These are phyloP conservation scores for Eira barbara DNA, from an alignment of 2,113 vertebrate genomes.

Conservation along the genomic window DNA sequence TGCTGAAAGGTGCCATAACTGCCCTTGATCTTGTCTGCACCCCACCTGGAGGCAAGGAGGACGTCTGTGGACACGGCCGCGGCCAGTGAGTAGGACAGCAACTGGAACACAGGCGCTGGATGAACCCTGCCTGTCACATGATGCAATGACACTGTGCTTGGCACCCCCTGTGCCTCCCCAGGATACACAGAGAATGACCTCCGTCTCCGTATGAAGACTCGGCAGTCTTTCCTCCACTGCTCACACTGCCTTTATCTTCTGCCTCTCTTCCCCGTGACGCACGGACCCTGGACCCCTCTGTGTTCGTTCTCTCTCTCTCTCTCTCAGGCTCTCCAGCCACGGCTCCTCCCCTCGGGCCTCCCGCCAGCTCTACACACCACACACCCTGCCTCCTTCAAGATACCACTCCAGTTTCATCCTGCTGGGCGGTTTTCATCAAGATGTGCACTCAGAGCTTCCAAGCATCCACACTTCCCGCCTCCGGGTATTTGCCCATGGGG, in stretches of 20 bases:
- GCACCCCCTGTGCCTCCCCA: no score
- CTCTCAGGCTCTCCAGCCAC: rapidly evolving
- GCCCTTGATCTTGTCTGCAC: rapidly evolving
- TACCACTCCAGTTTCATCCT: rapidly evolving
- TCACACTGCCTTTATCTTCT: rapidly evolving
- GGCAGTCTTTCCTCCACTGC: rapidly evolving
- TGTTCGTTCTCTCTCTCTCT: no score
- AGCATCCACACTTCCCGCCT: rapidly evolving
- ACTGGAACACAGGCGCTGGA: rapidly evolving
- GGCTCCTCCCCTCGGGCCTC: rapidly evolving
- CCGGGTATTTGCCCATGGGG: no score
- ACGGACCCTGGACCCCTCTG: rapidly evolving
- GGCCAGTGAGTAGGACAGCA: rapidly evolving
- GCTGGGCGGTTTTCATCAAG: rapidly evolving
- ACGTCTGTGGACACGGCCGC: rapidly evolving
- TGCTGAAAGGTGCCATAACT: rapidly evolving
- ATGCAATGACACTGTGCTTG: rapidly evolving
- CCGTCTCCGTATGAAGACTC: rapidly evolving
- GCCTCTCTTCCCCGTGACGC: rapidly evolving
- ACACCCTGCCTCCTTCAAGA: neutral
- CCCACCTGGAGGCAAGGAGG: neutral
- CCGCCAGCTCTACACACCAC: no score
- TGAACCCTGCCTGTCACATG: rapidly evolving
- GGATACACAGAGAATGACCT: rapidly evolving
- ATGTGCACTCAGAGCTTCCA: rapidly evolving